Evolutionary conservation across 2,113 vertebrate species (phyloP).

Genomic region (Atherinomorus stipes): DNA sequence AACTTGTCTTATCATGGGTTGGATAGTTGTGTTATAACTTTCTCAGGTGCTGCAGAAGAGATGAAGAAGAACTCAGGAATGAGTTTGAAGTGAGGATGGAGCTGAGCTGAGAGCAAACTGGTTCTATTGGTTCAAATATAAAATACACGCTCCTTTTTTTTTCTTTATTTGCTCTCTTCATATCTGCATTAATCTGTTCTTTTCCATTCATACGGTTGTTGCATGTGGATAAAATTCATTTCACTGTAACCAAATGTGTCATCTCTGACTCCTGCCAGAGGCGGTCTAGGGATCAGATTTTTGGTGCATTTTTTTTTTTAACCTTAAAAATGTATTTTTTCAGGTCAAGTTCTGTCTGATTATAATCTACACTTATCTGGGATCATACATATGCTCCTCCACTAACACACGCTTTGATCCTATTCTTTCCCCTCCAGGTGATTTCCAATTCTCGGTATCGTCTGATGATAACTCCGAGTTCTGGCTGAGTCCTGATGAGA

Average conservation of each 20-base stretch:
- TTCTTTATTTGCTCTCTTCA: no score
- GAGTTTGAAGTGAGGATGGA: neutral
- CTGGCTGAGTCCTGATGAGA: conserved; percentile 94
- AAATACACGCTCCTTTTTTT: no score
- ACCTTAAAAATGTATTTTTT: conserved; percentile 7
- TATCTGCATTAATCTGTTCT: neutral
- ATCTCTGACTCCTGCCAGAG: neutral
- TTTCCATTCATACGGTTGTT: neutral
- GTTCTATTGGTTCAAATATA: neutral
- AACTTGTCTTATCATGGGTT: neutral
- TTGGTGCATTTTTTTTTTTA: conserved; percentile 2
- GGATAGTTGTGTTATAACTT: neutral
- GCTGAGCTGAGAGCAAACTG: neutral
- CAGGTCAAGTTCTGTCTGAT: conserved; percentile 4
- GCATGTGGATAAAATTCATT: neutral
- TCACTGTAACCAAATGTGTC: neutral
- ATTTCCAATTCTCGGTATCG: conserved; percentile 97
- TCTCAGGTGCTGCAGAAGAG: neutral
- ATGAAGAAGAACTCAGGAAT: no score
- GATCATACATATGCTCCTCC: conserved; percentile 26
- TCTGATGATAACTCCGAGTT: conserved; percentile 99
- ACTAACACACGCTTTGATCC: conserved; percentile 37
- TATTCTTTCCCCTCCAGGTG: conserved; percentile 81
- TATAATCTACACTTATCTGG: neutral
- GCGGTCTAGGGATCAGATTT: neutral